Base-by-base conservation (phyloP, 1,140 invertebrate species). In the Pogonognathellus flavescens region DNA sequence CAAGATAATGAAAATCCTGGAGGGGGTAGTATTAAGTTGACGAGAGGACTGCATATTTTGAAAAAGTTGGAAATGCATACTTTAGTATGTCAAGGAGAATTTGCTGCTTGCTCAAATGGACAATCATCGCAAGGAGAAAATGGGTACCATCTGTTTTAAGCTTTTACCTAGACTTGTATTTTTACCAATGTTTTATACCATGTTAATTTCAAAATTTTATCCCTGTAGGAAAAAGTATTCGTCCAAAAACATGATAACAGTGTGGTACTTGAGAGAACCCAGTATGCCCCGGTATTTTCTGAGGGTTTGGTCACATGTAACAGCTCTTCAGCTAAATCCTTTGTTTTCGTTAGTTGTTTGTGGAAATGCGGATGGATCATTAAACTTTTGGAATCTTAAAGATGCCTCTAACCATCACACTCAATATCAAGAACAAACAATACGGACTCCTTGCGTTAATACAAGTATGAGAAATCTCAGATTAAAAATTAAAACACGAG, bases 341-440 rank as follows among this genome's bases (percentile, higher is more conserved):
- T 59, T 83, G 13, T 80, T 31, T 25, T 59, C 81, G 6, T 53
- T 88, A 25, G 85, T 83, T 2, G 70, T 86, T 20, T 72, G 60
- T 41, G 87, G 87, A 22, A 85, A 85, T 62, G 57, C 41, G n/a
- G 87, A 88, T 86, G 87, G 87, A 4, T 81, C 82, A 9, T 57
- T 88, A n/a, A 86, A 84, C 50, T 84, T 86, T 76, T 88, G 85
- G 85, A 81, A 88, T 49, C 49, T 88, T 16, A 85, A 86, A 82
- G 87, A 88, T 57, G 41, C 83, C 1, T 8, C 76, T 5, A 22
- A 66, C 16, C 86, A 85, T 50, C 87, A 88, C 18, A 82, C 83
- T 0, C 87, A 84, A n/a, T 86, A 88, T 52, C 85, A 88, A 31
- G 87, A 85, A 11, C 87, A 88, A 85, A 25, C 70, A 1, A 88